Conservation (phyloP, 2,113 vertebrate genomes). For the Microtus ochrogaster region DNA sequence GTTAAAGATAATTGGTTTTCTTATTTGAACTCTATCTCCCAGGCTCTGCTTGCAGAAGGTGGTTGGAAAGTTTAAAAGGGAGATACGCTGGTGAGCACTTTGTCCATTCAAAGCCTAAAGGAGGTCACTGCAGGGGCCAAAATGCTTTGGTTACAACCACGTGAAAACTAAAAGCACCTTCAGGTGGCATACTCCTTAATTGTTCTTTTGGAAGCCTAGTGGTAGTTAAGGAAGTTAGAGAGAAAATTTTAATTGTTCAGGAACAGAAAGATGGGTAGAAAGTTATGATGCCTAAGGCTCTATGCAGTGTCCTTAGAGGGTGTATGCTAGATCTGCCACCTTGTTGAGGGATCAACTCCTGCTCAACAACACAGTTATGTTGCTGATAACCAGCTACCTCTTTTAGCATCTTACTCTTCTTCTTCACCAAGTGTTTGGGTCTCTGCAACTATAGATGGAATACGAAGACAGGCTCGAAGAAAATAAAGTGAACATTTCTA, state of each 20-base stretch:
- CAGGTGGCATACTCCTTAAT: neutral
- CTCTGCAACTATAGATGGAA: neutral
- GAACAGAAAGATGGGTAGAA: conserved; percentile 12
- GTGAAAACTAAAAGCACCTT: conserved; percentile 59
- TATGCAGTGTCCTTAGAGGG: neutral
- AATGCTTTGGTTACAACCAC: conserved; percentile 42
- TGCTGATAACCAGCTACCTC: neutral
- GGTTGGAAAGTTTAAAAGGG: conserved; percentile 64
- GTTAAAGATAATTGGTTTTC: conserved; percentile 79
- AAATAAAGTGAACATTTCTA: conserved; percentile 57
- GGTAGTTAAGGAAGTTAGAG: neutral
- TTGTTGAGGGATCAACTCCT: conserved; percentile 22
- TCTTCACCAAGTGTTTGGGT: neutral
- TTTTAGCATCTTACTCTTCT: neutral
- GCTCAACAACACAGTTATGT: neutral
- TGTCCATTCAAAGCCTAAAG: conserved; percentile 46
- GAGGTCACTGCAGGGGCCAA: conserved; percentile 42
- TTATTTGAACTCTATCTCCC: conserved; percentile 67
- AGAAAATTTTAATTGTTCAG: neutral
- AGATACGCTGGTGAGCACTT: conserved; percentile 27
- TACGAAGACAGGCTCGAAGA: conserved; percentile 54
- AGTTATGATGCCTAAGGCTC: neutral
- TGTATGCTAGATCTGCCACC: neutral
- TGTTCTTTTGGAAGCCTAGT: conserved; percentile 34
- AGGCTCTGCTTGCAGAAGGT: conserved; percentile 44